A percentile compares a stretch with the other conserved stretches of the same genome.
Conservation (phyloP, 2,888 invertebrate genomes). For the Tetragnatha montana region DNA sequence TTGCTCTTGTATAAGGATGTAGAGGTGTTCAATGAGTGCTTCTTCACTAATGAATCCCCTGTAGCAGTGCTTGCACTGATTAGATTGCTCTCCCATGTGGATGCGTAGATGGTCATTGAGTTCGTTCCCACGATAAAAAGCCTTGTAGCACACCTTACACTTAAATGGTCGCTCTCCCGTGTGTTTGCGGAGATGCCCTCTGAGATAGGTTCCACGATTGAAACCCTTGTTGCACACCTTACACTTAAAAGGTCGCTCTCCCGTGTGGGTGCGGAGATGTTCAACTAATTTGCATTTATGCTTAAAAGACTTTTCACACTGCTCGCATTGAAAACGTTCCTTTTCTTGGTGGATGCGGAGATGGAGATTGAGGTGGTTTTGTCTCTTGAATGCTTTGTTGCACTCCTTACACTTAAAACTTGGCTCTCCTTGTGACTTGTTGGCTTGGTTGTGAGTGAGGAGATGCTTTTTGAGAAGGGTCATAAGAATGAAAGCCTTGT, state of each 20-base stretch:
- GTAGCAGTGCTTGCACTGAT: background rate
- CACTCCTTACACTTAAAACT: too few relatives aligned
- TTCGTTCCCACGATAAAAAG: constrained; percentile 47
- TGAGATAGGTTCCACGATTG: too few relatives aligned
- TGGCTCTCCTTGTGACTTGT: too few relatives aligned
- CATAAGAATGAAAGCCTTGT: too few relatives aligned
- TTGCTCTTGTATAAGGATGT: background rate
- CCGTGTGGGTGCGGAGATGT: background rate
- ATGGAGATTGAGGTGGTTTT: too few relatives aligned
- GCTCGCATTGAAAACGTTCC: background rate
- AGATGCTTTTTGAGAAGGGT: too few relatives aligned
- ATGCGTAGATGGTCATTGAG: constrained; percentile 35
- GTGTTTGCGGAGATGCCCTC: too few relatives aligned
- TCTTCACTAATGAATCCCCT: background rate
- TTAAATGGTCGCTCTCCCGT: constrained; percentile 48
- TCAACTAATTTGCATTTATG: background rate
- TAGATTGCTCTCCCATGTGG: background rate
- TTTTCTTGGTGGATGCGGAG: background rate
- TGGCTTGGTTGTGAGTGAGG: too few relatives aligned
- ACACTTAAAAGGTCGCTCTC: too few relatives aligned
- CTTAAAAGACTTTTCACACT: background rate
- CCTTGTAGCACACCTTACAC: constrained; percentile 33
- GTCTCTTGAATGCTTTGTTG: too few relatives aligned
- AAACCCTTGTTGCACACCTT: too few relatives aligned
- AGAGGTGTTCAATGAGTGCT: background rate